A percentile compares a stretch with the other conserved stretches of the same genome.
Evolutionary conservation across 2,797 vertebrate genomes (phyloP).

Genomic region (Babyrousa celebensis): DNA sequence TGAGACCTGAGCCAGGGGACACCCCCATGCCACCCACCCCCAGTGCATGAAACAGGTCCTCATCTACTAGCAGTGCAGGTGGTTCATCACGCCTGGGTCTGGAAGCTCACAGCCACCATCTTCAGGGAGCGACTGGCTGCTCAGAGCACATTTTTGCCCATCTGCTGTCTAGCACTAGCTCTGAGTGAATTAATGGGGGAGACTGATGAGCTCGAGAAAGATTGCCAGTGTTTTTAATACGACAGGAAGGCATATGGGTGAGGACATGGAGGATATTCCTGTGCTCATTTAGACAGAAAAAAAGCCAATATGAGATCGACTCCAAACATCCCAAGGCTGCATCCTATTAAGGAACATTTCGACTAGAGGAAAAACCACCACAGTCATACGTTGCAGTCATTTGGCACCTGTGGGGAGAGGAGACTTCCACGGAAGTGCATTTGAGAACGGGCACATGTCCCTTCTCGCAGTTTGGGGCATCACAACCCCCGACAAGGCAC

Average conservation of each 20-base stretch:
- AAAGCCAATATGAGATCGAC: not conserved
- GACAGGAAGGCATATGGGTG: constrained; percentile 74
- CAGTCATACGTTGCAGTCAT: not conserved
- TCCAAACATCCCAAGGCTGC: not conserved
- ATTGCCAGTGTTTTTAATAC: constrained; percentile 62
- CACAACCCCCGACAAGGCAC: accelerated
- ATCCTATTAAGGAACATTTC: not conserved
- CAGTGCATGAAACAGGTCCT: not conserved
- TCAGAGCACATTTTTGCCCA: constrained; percentile 66
- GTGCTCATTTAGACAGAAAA: constrained; percentile 28
- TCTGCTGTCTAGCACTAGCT: constrained; percentile 79
- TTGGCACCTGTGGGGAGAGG: not conserved
- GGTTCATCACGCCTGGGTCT: not conserved
- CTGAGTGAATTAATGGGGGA: constrained; percentile 71
- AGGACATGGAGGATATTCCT: constrained; percentile 71
- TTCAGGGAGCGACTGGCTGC: constrained; percentile 44
- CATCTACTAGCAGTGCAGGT: not conserved
- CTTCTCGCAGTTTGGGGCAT: not conserved
- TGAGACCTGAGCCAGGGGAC: not conserved
- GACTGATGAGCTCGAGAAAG: constrained; percentile 50
- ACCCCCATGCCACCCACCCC: not conserved
- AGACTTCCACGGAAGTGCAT: not conserved
- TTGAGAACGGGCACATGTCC: not conserved
- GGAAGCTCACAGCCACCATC: not conserved
- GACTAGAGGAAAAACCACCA: not conserved